Base-by-base conservation (phyloP, 2,797 vertebrate genomes). In the Jordanella pulchra region DNA sequence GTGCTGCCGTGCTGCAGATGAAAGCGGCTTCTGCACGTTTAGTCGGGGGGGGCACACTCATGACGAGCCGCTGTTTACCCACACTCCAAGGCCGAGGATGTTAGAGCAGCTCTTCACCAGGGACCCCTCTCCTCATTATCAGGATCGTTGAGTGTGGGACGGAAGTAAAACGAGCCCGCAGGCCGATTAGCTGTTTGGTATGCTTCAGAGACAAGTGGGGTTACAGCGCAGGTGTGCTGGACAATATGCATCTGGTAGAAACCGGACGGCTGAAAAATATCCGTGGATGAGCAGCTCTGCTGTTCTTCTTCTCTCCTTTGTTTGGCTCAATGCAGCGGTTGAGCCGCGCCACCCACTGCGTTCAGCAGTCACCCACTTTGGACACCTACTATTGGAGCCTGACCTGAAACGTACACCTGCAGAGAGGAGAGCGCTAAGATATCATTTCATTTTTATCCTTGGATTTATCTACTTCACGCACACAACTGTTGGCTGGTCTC, bases 91-190 rank as follows among this genome's bases (percentile, higher is more conserved):
- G 81, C 76, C 65, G 78, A 87, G 79, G 77, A 72, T 53, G 65
- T 89, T 80, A 77, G 78, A 89, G 87, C 84, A 84, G 77, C 84
- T 88, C 88, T 78, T 87, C 81, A 76, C 83, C 71, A 35, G 48
- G 86, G 54, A 85, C 67, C 84, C 82, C 48, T 73, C 79, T 75
- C 76, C 82, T 89, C 89, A 86, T 87, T 89, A 85, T 84, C 11
- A 81, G 75, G 56, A 88, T 77, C 85, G 81, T 39, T 65, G 73
- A 82, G 80, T 60, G 79, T 79, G 71, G 76, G 71, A 84, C 77
- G 72, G 78, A 74, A 61, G 70, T n/a, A 39, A 70, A 56, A 30
- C 18, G 45, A 64, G 68, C 12, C 75, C 21, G 69, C 67, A 30
- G 71, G 75, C 79, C 78, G 76, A 80, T 86, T 80, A 78, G 35